Evolutionary conservation across 2,888 invertebrate species (phyloP).

Genomic region (Lagria hirta): DNA sequence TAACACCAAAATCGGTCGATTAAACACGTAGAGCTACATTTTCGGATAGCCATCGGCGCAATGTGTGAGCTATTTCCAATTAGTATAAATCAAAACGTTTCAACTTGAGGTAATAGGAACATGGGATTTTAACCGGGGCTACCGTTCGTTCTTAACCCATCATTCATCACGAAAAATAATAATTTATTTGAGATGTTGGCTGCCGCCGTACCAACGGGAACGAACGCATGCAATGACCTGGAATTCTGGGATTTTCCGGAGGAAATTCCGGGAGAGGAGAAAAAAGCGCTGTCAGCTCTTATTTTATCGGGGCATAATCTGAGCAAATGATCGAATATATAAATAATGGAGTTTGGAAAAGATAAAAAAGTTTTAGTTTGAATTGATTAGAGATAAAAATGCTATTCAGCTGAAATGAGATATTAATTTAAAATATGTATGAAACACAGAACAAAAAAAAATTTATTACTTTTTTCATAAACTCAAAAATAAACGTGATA

Average conservation of each 20-base stretch:
- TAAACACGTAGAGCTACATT: slow-evolving; percentile 28
- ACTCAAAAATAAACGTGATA: no score
- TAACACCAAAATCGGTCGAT: slow-evolving; percentile 29
- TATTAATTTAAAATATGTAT: no score
- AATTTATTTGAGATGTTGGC: slow-evolving; percentile 13
- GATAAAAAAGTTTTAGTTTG: no score
- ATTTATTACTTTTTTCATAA: no score
- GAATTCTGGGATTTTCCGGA: slow-evolving; percentile 40
- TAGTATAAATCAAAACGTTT: slow-evolving; percentile 49
- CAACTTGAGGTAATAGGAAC: slow-evolving; percentile 30
- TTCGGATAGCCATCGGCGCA: slow-evolving; percentile 26
- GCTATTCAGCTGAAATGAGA: no score
- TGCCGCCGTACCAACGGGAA: slow-evolving; percentile 17
- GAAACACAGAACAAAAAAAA: no score
- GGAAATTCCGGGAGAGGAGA: slow-evolving; percentile 38
- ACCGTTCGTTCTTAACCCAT: slow-evolving; percentile 24
- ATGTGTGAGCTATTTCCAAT: slow-evolving; percentile 41
- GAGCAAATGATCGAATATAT: background rate
- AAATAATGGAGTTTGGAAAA: no score
- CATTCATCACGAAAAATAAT: slow-evolving; percentile 21
- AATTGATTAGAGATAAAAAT: no score
- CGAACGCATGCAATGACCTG: slow-evolving; percentile 43
- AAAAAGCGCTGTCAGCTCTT: slow-evolving; percentile 39
- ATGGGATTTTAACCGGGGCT: slow-evolving; percentile 25
- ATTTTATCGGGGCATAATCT: no score